These are phyloP conservation scores for Corbicula japonica DNA, from an alignment of 2,888 invertebrate species.

Conservation along the genomic window DNA sequence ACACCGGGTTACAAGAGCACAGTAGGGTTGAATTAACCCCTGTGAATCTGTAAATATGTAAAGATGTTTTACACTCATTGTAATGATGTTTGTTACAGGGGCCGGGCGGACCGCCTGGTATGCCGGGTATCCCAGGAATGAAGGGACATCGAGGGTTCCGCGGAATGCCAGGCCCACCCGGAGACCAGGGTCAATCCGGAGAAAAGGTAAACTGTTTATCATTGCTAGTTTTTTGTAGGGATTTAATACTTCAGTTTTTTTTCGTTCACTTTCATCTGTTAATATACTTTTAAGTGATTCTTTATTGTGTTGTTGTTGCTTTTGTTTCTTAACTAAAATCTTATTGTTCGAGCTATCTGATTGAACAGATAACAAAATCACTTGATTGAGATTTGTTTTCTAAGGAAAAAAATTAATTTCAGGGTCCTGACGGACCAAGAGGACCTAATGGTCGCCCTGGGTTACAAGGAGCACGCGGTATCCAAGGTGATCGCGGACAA, in stretches of 20 bases:
- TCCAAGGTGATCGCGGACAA: constrained; percentile 76
- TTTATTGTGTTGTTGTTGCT: too few relatives aligned
- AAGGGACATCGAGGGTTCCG: constrained; percentile 80
- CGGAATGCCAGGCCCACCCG: constrained; percentile 76
- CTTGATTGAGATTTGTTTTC: too few relatives aligned
- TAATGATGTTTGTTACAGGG: constrained; percentile 75
- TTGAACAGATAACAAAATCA: too few relatives aligned
- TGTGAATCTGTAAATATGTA: too few relatives aligned
- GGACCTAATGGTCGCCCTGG: constrained; percentile 79
- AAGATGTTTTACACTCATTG: too few relatives aligned
- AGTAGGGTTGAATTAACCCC: too few relatives aligned
- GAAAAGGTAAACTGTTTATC: constrained; percentile 65
- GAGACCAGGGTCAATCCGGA: constrained; percentile 77
- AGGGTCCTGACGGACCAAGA: constrained; percentile 82
- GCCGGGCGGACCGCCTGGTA: constrained; percentile 78
- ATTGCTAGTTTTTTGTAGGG: background rate
- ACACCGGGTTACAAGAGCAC: background rate
- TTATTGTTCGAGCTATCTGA: too few relatives aligned
- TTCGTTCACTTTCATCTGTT: too few relatives aligned
- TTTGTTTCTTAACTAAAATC: too few relatives aligned
- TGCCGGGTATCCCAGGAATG: constrained; percentile 80
- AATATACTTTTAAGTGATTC: too few relatives aligned
- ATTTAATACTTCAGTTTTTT: background rate
- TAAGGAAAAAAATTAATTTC: too few relatives aligned
- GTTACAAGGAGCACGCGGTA: constrained; percentile 76